Conservation (phyloP, 2,113 vertebrate species). For the Chunga burmeisteri region DNA sequence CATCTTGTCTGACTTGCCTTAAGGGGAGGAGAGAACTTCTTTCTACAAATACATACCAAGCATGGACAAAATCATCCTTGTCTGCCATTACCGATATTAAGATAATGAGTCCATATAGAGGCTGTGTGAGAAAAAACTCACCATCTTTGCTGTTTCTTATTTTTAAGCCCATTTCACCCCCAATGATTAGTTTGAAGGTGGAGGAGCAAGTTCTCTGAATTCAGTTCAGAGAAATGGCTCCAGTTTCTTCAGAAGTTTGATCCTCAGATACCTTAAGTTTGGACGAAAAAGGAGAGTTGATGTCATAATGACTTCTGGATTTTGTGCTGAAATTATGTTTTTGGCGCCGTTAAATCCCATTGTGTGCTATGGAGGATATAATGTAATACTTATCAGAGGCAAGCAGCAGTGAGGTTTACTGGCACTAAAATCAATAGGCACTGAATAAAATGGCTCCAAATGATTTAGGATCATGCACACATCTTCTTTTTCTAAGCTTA, state of each 20-base stretch:
- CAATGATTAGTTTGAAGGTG: neutral
- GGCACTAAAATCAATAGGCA: constrained; percentile 73
- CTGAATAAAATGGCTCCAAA: constrained; percentile 64
- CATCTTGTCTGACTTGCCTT: neutral
- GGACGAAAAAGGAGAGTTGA: constrained; percentile 26
- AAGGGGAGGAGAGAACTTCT: neutral
- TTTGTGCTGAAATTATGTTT: constrained; percentile 73
- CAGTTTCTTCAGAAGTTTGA: constrained; percentile 4
- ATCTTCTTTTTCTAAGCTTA: constrained; percentile 63
- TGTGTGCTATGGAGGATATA: constrained; percentile 54
- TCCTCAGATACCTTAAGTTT: neutral
- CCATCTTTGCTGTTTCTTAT: neutral
- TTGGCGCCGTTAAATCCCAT: constrained; percentile 62
- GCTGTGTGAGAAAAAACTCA: rapidly evolving
- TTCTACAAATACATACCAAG: neutral
- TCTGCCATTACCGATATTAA: neutral
- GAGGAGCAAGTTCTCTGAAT: neutral
- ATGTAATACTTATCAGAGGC: constrained; percentile 63
- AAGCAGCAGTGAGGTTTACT: constrained; percentile 66
- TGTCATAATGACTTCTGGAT: constrained; percentile 57
- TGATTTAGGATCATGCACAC: constrained; percentile 66
- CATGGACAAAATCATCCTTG: neutral
- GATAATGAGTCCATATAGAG: neutral
- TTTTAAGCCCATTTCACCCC: neutral
- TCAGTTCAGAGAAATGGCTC: neutral